phyloP scores from a whole-genome alignment of 2,888 invertebrate species.

The Harpagoxenus sublaevis region DNA sequence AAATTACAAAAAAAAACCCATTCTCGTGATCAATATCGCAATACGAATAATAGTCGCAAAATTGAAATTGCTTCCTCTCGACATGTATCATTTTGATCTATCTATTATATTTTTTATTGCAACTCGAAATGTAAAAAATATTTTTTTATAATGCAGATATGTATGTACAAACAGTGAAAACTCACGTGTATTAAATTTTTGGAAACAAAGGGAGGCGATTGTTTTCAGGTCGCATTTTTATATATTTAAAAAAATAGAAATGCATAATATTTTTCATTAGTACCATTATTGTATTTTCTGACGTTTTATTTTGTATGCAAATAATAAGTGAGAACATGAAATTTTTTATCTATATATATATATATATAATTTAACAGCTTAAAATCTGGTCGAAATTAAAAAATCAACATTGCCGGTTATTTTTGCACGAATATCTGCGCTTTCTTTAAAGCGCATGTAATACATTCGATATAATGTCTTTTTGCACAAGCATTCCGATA shows the following conservation, averaged over 20 bases:
- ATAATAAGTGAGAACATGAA: background rate
- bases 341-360: background rate
- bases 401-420: background rate
- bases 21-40: background rate
- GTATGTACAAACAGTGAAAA: background rate
- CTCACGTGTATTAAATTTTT: background rate
- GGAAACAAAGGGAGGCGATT: background rate
- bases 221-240: background rate
- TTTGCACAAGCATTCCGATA: background rate
- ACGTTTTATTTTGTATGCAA: background rate
- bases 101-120: background rate
- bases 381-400: background rate
- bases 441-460: background rate
- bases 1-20: background rate
- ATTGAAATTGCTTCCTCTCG: background rate
- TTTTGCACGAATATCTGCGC: background rate
- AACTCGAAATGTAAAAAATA: background rate
- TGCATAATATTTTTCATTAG: background rate
- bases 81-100: background rate
- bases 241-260: background rate
- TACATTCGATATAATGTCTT: background rate
- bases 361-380: background rate
- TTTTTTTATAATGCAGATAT: background rate
- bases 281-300: background rate
- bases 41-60: background rate